Evolutionary conservation across 92 coral and sea anemone genomes (phyloP), one percentile per base, ranked within the genome.

Genomic region (Epizoanthus rinbou): DNA sequence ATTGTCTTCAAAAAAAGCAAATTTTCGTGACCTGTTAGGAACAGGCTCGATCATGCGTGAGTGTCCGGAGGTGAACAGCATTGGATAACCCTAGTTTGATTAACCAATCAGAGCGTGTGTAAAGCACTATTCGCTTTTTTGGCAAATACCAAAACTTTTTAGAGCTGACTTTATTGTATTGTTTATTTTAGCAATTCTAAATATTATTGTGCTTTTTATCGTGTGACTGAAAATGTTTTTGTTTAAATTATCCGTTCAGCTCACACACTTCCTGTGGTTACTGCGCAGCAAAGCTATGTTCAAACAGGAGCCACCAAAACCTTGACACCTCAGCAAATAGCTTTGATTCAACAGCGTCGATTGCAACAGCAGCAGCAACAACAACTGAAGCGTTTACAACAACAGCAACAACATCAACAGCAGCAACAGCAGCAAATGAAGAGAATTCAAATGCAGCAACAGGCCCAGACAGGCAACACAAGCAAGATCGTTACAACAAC

Each of bases 271-370:
- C 82, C 82, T 21, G 81, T 75, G 8, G 72, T 50, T 50, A 50
- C 71, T 63, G 35, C 59, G 3, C 82, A 78, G 58, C 82, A 78
- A 57, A 37, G 70, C 71, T 78, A 39, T 43, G 71, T 78, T 69
- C 82, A 78, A 41, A n/a, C 47, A 35, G 72, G 82, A 4, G 39
- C 66, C 64, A 3, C 82, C 28, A 90, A 86, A 67, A 62, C 88
- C 28, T 53, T 91, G 52, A 81, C 94, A 3, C 70, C 86, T 4
- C 91, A 85, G 53, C 92, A 87, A 41, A 57, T 83, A 68, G 84
- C 76, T 53, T 19, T 81, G 53, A 18, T 84, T 18, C 86, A 76
- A 10, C 60, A 89, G 41, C 74, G 79, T 2, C 93, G 82, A 21
- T 41, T 82, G 15, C 94, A 91, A 64, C 91, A 83, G 54, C 79